Conservation (phyloP, 2,888 invertebrate species). For the Iselma pallidipennis region DNA sequence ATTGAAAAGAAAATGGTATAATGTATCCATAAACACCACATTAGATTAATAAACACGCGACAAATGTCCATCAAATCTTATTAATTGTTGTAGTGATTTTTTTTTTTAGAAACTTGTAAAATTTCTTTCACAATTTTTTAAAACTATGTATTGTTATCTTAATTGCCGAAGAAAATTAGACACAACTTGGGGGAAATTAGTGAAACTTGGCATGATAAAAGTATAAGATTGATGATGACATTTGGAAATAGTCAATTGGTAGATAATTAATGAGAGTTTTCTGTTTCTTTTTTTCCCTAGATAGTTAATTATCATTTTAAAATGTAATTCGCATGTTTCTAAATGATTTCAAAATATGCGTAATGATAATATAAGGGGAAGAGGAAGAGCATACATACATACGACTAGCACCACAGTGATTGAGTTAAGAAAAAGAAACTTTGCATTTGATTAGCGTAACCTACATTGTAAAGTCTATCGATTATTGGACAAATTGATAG, state of each 20-base stretch:
- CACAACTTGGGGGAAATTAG: neutral
- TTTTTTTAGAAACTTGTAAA: too few species aligned
- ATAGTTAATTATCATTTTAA: neutral
- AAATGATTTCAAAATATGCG: too few species aligned
- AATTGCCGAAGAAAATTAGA: neutral
- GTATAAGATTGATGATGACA: neutral
- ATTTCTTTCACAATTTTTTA: neutral
- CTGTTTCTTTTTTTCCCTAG: neutral
- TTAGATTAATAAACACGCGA: too few species aligned
- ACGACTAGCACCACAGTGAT: too few species aligned
- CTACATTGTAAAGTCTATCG: neutral
- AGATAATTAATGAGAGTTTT: neutral
- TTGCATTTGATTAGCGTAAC: too few species aligned
- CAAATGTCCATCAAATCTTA: too few species aligned
- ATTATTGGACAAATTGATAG: conserved; percentile 5
- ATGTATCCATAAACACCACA: too few species aligned
- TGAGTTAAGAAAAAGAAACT: too few species aligned
- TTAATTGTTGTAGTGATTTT: too few species aligned
- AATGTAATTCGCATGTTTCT: too few species aligned
- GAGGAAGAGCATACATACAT: neutral
- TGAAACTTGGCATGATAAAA: neutral
- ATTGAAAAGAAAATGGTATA: neutral
- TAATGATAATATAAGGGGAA: neutral
- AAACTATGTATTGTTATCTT: neutral
- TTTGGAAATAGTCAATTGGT: conserved; percentile 12